A percentile compares a stretch with the other conserved stretches of the same genome.
These are phyloP conservation scores for Amblyteles armatorius DNA, from an alignment of 2,888 invertebrate species.

Conservation along the genomic window DNA sequence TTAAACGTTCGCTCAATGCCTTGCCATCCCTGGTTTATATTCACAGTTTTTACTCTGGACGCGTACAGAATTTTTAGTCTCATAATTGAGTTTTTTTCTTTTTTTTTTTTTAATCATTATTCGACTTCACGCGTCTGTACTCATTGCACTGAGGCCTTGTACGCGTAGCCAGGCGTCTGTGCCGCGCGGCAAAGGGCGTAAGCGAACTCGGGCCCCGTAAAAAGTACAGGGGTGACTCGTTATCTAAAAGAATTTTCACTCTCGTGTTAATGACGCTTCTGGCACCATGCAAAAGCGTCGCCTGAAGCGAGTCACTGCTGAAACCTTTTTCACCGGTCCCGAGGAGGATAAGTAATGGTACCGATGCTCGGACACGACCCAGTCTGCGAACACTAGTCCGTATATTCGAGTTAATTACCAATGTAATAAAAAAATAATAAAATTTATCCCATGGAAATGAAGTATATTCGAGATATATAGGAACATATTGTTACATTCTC, in stretches of 20 bases:
- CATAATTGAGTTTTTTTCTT: not conserved
- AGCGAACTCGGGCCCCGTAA: slow-evolving; percentile 22
- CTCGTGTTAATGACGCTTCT: slow-evolving; percentile 59
- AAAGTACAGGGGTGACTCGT: slow-evolving; percentile 37
- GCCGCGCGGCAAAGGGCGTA: slow-evolving; percentile 1
- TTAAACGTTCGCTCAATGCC: too few relatives aligned
- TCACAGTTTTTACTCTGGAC: not conserved
- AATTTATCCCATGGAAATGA: too few relatives aligned
- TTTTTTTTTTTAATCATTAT: slow-evolving; percentile 20
- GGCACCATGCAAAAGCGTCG: not conserved
- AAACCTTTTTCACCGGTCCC: slow-evolving; percentile 1
- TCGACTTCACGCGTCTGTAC: slow-evolving; percentile 25
- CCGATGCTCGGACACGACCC: not conserved
- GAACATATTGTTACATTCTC: too few relatives aligned
- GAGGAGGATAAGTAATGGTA: not conserved
- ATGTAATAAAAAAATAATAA: too few relatives aligned
- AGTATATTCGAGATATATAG: too few relatives aligned
- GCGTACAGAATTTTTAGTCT: not conserved
- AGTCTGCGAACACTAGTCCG: not conserved
- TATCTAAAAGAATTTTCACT: slow-evolving; percentile 43
- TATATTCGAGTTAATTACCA: not conserved
- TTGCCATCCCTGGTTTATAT: not conserved
- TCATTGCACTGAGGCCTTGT: not conserved
- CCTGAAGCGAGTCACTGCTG: not conserved
- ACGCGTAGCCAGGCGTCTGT: slow-evolving; percentile 16